Percentiles rank a stretch among this genome's conserved stretches.
phyloP scores from a whole-genome alignment of 2,113 vertebrate genomes.

The Carettochelys insculpta region DNA sequence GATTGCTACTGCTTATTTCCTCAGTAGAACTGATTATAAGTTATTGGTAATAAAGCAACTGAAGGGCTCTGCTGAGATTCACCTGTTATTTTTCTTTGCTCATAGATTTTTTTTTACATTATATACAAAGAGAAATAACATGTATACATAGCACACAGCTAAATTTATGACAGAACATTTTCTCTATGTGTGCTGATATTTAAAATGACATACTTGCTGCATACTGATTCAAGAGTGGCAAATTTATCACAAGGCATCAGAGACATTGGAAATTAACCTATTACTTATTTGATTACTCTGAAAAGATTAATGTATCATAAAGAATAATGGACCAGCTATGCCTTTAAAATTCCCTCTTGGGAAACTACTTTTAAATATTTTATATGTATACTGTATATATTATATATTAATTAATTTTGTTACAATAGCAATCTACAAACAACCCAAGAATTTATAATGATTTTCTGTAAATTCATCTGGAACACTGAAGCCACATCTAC shows the following conservation, averaged over 20 bases:
- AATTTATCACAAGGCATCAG: background rate
- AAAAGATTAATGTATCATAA: conserved; percentile 17
- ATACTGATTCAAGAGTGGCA: background rate
- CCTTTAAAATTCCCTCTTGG: background rate
- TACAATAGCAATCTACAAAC: conserved; percentile 18
- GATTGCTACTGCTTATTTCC: background rate
- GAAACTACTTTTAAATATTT: background rate
- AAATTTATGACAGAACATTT: background rate
- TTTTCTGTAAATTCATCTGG: background rate
- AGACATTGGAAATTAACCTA: background rate
- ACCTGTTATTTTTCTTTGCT: background rate
- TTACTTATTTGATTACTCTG: conserved; percentile 12
- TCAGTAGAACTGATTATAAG: background rate
- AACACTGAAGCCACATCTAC: too few relatives aligned
- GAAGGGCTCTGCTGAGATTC: background rate
- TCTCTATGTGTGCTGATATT: background rate
- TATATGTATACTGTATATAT: too few relatives aligned
- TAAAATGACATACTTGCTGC: background rate
- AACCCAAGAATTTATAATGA: background rate
- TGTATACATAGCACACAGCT: background rate
- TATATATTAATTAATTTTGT: background rate
- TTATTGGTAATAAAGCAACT: background rate
- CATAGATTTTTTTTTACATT: background rate
- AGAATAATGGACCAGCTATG: background rate
- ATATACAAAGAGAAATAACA: background rate